Evolutionary conservation across 1,140 invertebrate species (phyloP).

Genomic region (Caenorhabditis briggsae): DNA sequence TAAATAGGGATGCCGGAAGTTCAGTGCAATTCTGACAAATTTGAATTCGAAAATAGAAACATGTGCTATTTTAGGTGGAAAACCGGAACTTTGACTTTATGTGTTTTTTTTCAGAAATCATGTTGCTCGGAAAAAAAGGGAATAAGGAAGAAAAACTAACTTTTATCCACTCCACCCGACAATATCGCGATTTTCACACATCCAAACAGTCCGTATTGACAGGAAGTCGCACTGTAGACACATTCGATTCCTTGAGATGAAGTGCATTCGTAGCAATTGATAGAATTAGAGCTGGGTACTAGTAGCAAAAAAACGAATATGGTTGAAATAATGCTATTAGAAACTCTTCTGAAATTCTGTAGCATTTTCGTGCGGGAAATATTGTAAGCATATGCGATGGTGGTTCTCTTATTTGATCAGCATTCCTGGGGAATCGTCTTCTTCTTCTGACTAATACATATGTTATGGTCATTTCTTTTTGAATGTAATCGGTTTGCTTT

Average conservation of each 20-base stretch:
- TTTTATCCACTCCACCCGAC: constrained; percentile 64
- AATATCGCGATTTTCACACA: constrained; percentile 66
- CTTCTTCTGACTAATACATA: constrained; percentile 44
- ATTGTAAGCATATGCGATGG: neutral
- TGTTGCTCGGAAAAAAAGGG: neutral
- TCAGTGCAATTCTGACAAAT: neutral
- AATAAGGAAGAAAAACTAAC: constrained; percentile 28
- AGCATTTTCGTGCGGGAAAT: neutral
- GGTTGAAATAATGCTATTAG: neutral
- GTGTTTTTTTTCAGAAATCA: constrained; percentile 7
- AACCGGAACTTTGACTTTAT: neutral
- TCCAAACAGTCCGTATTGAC: constrained; percentile 66
- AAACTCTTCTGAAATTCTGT: neutral
- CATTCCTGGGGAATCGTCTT: neutral
- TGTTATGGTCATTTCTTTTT: constrained; percentile 51
- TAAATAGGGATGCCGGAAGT: neutral
- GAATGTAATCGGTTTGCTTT: constrained; percentile 50
- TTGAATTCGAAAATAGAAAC: constrained; percentile 39
- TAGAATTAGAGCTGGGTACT: neutral
- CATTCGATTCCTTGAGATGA: constrained; percentile 65
- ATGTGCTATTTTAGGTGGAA: neutral
- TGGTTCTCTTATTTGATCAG: constrained; percentile 39
- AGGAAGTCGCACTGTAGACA: constrained; percentile 61
- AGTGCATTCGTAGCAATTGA: constrained; percentile 68
- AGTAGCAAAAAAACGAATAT: neutral